Evolutionary conservation across 2,888 invertebrate genomes (phyloP).

Genomic region (Noctua pronuba): DNA sequence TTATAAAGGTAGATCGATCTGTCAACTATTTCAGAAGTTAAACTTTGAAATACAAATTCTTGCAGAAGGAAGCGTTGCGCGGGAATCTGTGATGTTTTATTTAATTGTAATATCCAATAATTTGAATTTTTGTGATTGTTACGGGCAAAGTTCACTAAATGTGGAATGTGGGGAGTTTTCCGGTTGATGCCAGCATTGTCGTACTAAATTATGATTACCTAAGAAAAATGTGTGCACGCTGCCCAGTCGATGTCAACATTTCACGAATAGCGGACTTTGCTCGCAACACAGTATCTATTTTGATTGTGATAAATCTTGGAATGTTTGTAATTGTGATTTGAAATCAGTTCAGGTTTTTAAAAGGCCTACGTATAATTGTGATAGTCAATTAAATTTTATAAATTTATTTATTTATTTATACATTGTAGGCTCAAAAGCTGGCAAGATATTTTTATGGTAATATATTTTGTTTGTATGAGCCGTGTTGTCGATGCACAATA

Average conservation of each 20-base stretch:
- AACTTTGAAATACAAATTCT: slow-evolving; percentile 51
- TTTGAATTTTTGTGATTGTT: slow-evolving; percentile 46
- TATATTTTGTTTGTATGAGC: slow-evolving; percentile 50
- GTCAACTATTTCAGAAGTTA: slow-evolving; percentile 50
- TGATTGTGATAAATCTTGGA: slow-evolving; percentile 64
- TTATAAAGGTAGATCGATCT: slow-evolving; percentile 14
- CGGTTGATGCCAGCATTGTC: slow-evolving; percentile 14
- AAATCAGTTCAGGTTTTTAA: slow-evolving; percentile 70
- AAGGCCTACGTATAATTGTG: slow-evolving; percentile 73
- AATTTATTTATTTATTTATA: slow-evolving; percentile 65
- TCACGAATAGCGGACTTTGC: slow-evolving; percentile 38
- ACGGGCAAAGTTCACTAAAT: slow-evolving; percentile 21
- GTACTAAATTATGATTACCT: slow-evolving; percentile 25
- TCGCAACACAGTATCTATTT: slow-evolving; percentile 49
- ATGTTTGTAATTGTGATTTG: slow-evolving; percentile 63
- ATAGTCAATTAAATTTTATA: slow-evolving; percentile 70
- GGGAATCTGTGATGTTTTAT: slow-evolving; percentile 66
- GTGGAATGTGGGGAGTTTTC: slow-evolving; percentile 3
- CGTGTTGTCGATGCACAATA: slow-evolving; percentile 35
- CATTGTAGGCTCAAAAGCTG: slow-evolving; percentile 62
- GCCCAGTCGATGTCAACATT: slow-evolving; percentile 29
- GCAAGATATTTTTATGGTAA: slow-evolving; percentile 60
- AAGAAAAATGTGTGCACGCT: slow-evolving; percentile 13
- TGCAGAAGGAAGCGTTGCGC: slow-evolving; percentile 33
- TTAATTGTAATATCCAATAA: slow-evolving; percentile 51